Evolutionary conservation across 1,140 invertebrate species (phyloP), one percentile per base, ranked within the genome.

Genomic region (Matsumurasca onukii): DNA sequence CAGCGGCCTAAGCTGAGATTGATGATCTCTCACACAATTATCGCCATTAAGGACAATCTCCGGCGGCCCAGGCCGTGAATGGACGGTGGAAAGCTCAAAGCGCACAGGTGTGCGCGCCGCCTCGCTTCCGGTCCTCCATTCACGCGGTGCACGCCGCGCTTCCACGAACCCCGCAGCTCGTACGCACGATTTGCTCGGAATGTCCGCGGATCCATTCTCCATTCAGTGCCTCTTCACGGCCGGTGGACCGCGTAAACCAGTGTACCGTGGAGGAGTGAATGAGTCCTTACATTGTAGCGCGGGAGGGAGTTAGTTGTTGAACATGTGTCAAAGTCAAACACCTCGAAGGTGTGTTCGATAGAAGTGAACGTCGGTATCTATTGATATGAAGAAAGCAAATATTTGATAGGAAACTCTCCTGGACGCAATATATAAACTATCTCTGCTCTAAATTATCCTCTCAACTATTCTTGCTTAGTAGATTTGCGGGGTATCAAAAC

Each of bases 121-220:
- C 17, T 5, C 49, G 49, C n/a, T 20, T 17, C n/a, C n/a, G n/a
- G 5, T 22, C 49, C 34, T 17, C 9, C 5, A 17, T 51, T 51
- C 49, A 17, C 17, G 49, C 49, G 17, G 49, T 12, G 5, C 24
- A 17, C 49, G 24, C 24, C 24, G 17, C n/a, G 17, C 49, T 51
- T 51, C 49, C 49, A 5, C n/a, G 49, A 51, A 51, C 17, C 24
- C 49, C n/a, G 49, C n/a, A n/a, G n/a, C n/a, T 51, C 24, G 49
- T 51, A 51, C 49, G 49, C 49, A 51, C 49, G 49, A 51, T 51
- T 51, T 20, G 49, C 49, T 51, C 49, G 49, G 49, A 12, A 51
- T 51, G 49, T 22, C n/a, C 34, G 17, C 49, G n/a, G 49, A 20
- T 51, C n/a, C 5, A 22, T 51, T 51, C n/a, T 51, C 3, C n/a